Conservation (phyloP, 1,140 invertebrate genomes). For the Sminthurinus signatus region DNA sequence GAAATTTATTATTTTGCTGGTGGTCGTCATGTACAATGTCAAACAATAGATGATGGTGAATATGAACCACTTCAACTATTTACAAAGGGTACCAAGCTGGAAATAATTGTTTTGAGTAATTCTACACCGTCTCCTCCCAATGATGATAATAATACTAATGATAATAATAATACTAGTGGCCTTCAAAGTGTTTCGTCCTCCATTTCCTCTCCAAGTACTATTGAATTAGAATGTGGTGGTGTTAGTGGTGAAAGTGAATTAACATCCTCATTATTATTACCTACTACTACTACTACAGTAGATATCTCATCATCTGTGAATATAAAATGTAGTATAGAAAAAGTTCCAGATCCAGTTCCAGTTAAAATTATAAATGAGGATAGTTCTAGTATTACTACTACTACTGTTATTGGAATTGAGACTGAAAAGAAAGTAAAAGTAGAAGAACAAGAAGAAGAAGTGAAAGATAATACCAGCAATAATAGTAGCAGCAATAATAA, state of each 20-base stretch:
- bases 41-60: conserved; percentile 34
- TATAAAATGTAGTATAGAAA: background rate
- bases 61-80: conserved; percentile 27
- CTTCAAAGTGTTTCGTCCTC: conserved; percentile 2
- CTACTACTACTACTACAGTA: too few species aligned
- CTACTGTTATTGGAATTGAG: conserved; percentile 14
- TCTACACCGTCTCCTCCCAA: too few species aligned
- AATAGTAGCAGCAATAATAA: too few species aligned
- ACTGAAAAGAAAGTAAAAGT: conserved; percentile 19
- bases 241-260: too few species aligned
- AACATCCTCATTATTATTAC: too few species aligned
- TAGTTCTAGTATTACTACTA: background rate
- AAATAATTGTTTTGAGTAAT: conserved; percentile 28
- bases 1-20: conserved; percentile 40
- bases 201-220: background rate
- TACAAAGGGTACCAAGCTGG: background rate
- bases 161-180: too few species aligned
- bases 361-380: background rate
- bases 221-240: background rate
- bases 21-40: conserved; percentile 32
- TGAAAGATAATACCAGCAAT: background rate
- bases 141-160: too few species aligned
- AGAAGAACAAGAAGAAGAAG: too few species aligned
- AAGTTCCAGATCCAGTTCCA: background rate
- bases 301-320: background rate